Evolutionary conservation across 2,888 invertebrate genomes (phyloP), one percentile per base, ranked within the genome.

Genomic region (Oxyteleia sp.): DNA sequence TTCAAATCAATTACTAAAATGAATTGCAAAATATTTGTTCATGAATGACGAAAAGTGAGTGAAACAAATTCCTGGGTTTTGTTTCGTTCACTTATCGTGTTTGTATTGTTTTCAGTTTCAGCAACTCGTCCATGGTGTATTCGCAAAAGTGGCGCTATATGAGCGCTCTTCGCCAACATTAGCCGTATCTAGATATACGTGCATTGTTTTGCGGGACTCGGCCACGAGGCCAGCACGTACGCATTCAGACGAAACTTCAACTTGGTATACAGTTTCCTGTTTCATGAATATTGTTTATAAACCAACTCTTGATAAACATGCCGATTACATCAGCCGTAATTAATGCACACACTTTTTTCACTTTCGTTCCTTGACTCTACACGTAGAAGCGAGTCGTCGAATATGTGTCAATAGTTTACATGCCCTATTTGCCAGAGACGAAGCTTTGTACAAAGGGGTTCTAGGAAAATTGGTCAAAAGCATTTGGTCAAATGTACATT

Each of bases 211-310:
- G 51, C 69, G 51, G 57, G 11, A 69, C 43, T 75, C 69, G 75
- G 82, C 75, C 82, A 82, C 75, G 74, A 81, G 72, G 69, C 74
- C 74, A 63, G 41, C 57, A 69, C 49, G 59, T 61, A 75, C 55
- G 64, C 80, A 41, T 68, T 68, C 80, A 53, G 53, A 57, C 68
- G 45, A 82, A 76, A 84, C 68, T 76, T 69, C 15, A 45, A 63
- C 80, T 61, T 78, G 85, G 88, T 84, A 85, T 86, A 81, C 72
- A 84, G 84, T 75, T 84, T 88, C 86, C 78, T 66, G 84, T 88
- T 88, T 84, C 86, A 64, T 55, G 82, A 72, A 79, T 79, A 74
- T 75, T 59, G 66, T 59, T 66, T 66, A 49, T 59, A 53, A 53
- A 55, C 47, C 47, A 49, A 29, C 51, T 15, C 41, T 29, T 68